A percentile compares a stretch with the other conserved stretches of the same genome.
Evolutionary conservation across 2,888 invertebrate species (phyloP).

Genomic region (Ormia ochracea): DNA sequence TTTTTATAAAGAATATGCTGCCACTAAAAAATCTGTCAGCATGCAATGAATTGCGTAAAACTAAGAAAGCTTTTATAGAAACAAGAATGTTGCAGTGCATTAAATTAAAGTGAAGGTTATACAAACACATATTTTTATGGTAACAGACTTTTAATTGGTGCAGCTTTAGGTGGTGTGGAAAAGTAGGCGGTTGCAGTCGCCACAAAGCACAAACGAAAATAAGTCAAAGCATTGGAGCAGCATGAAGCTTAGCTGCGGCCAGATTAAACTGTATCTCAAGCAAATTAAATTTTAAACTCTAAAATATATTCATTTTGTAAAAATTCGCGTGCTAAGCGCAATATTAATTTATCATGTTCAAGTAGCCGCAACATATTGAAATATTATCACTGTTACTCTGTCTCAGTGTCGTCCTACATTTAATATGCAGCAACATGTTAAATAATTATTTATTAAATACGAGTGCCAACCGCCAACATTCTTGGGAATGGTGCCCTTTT

Average conservation of each 20-base stretch:
- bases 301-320: too few relatives aligned
- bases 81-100: neutral
- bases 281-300: too few relatives aligned
- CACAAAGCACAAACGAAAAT: too few relatives aligned
- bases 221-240: too few relatives aligned
- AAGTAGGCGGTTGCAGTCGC: too few relatives aligned
- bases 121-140: neutral
- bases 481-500: neutral
- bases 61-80: neutral
- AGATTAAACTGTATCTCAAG: too few relatives aligned
- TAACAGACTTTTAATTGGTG: neutral
- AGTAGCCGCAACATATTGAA: too few relatives aligned
- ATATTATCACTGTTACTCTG: too few relatives aligned
- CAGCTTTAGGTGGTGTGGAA: neutral
- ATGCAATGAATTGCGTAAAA: slow-evolving; percentile 54
- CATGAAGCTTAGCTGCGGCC: too few relatives aligned
- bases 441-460: slow-evolving; percentile 3
- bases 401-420: neutral
- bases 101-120: neutral
- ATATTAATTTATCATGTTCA: too few relatives aligned
- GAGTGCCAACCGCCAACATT: slow-evolving; percentile 1
- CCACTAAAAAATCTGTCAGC: slow-evolving; percentile 61
- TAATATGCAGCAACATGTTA: neutral
- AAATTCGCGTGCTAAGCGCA: too few relatives aligned
- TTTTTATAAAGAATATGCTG: slow-evolving; percentile 39